phyloP scores from a whole-genome alignment of 2,113 vertebrate species.

The Micromys minutus region DNA sequence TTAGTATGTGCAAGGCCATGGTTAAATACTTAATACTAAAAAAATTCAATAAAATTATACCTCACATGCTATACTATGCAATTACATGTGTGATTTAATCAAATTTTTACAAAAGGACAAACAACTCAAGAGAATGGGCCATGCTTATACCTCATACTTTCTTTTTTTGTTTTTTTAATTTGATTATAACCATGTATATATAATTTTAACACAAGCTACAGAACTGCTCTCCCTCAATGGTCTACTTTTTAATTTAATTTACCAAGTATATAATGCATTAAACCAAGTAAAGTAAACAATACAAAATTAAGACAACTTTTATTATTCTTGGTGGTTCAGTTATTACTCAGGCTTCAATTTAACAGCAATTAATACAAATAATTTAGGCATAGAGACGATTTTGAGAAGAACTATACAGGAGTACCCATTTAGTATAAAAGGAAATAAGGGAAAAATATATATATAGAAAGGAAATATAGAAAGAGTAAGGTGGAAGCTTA shows the following conservation, averaged over 20 bases:
- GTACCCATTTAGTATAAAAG: slow-evolving; percentile 37
- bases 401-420: slow-evolving; percentile 38
- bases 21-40: not conserved
- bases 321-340: not conserved
- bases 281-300: slow-evolving; percentile 45
- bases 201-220: slow-evolving; percentile 40
- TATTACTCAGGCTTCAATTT: not conserved
- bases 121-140: slow-evolving; percentile 3
- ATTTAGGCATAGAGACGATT: slow-evolving; percentile 19
- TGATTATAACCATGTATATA: slow-evolving; percentile 1
- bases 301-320: slow-evolving; percentile 33
- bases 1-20: not conserved
- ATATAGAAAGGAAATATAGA: not conserved
- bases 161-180: not conserved
- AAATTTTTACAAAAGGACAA: not conserved
- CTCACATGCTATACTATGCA: not conserved
- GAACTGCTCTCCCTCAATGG: not conserved
- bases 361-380: slow-evolving; percentile 31
- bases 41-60: not conserved
- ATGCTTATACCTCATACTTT: not conserved
- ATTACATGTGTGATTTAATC: not conserved
- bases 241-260: slow-evolving; percentile 33
- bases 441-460: not conserved
- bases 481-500: not conserved
- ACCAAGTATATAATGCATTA: not conserved